Percentiles rank a stretch among this genome's conserved stretches.
phyloP scores from a whole-genome alignment of 2,797 vertebrate species.

The Jordanella pulchra region DNA sequence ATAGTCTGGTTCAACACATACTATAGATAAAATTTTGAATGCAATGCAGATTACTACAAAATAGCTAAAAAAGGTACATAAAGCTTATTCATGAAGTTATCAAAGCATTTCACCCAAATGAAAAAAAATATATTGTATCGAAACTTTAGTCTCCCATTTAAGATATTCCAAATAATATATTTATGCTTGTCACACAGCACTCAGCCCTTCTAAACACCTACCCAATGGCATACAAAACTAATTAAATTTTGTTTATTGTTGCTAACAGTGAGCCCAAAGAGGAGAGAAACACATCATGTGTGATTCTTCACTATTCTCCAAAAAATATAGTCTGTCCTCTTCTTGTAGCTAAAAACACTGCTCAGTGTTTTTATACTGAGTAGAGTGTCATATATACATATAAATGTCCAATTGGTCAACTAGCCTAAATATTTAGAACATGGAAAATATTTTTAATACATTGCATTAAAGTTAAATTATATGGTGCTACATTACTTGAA shows the following conservation, averaged over 20 bases:
- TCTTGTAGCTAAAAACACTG: constrained; percentile 15
- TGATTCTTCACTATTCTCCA: not conserved
- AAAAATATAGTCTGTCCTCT: constrained; percentile 1
- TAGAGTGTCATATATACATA: not conserved
- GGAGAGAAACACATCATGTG: constrained; percentile 29
- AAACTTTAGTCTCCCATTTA: constrained; percentile 28
- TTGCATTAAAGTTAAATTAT: constrained; percentile 25
- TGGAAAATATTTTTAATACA: constrained; percentile 22
- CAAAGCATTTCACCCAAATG: constrained; percentile 16
- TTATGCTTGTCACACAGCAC: constrained; percentile 45
- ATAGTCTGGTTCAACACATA: too few species aligned
- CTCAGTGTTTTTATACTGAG: not conserved
- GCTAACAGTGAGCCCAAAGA: constrained; percentile 48
- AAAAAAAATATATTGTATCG: constrained; percentile 18
- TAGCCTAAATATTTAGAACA: not conserved
- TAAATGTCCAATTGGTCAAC: too few species aligned
- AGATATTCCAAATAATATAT: constrained; percentile 47
- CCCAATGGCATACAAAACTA: constrained; percentile 51
- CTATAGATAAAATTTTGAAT: too few species aligned
- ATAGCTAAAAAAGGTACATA: too few species aligned
- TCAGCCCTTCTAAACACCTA: constrained; percentile 42
- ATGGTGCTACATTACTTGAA: constrained; percentile 23
- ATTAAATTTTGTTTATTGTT: constrained; percentile 62
- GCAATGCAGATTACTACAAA: too few species aligned
- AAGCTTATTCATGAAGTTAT: constrained; percentile 1